Conservation (phyloP, 2,797 vertebrate genomes). For the Lagorchestes hirsutus region DNA sequence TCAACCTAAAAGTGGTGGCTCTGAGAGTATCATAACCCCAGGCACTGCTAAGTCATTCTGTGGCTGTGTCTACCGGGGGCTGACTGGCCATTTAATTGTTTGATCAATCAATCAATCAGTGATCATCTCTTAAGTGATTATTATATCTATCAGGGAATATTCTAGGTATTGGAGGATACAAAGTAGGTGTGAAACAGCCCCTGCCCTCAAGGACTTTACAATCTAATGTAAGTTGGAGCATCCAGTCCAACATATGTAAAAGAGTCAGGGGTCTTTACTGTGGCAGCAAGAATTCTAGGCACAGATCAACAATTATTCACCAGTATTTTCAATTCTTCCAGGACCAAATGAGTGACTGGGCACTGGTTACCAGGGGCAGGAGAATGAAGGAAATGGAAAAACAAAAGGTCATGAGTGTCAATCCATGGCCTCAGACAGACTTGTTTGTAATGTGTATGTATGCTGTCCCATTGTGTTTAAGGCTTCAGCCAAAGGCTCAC, state of each 20-base stretch:
- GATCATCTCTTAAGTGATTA: neutral
- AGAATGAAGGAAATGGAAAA: neutral
- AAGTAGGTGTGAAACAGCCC: neutral
- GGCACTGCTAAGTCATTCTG: neutral
- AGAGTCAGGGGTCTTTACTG: neutral
- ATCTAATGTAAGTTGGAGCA: neutral
- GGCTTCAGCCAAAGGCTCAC: neutral
- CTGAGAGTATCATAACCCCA: neutral
- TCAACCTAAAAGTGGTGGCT: slow-evolving; percentile 25
- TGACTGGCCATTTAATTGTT: neutral
- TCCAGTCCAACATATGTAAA: neutral
- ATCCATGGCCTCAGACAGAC: neutral
- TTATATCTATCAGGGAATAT: neutral
- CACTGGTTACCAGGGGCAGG: neutral
- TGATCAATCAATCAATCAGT: neutral
- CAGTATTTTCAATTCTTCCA: neutral
- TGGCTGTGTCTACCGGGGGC: neutral
- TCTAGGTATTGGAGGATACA: neutral
- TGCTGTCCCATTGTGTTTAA: neutral
- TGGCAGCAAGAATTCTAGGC: neutral
- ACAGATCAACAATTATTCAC: neutral
- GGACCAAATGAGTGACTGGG: neutral
- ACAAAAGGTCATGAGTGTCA: neutral
- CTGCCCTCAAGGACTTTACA: neutral
- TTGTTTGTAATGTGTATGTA: neutral